Base-by-base conservation (phyloP, 92 coral and sea anemone species). In the Parazoanthus atlanticus region DNA sequence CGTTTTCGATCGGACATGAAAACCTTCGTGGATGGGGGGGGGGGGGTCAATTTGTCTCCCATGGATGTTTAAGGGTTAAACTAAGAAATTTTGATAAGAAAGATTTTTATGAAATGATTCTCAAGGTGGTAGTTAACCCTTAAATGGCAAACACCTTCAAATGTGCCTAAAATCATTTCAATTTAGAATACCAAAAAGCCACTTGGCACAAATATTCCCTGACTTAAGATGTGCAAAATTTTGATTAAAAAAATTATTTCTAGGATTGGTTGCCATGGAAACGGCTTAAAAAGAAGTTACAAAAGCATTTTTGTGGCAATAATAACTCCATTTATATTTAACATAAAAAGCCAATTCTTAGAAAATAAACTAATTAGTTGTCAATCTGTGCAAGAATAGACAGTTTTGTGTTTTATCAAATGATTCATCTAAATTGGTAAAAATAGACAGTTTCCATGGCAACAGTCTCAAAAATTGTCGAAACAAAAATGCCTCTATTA, bases 271-370 rank as follows among this genome's bases (percentile, higher is more conserved):
- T 74, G 78, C 78, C 78, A 74, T 74, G 78, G 78, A 74, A 74
- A 74, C 46, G 43, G 41, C 78, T 33, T 74, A 31, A 13, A 74
- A 74, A 74, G 78, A 74, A 74, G 43, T 47, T 74, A 74, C 26
- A 19, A 74, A 33, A 74, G 78, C 46, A 74, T 74, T 74, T 74
- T 74, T 74, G 78, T 74, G 78, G 78, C 78, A 74, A 74, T 8
- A 74, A 74, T 33, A 74, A 74, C 78, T 74, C 78, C 78, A 74
- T 17, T 0, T 74, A 33, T 31, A 74, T 74, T 33, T 69, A 74
- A 31, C 78, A 74, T 74, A 74, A 12, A 19, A 74, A 74, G 78
- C 12, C 46, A 74, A 74, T 74, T 74, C 78, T 74, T 74, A 13
- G 78, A 74, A 74, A 74, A 74, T 33, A 74, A 36, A 0, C 78